Percentiles rank a stretch among this genome's conserved stretches.
Conservation (phyloP, 2,113 vertebrate genomes). For the Rattus norvegicus region GRCr8 NC_086020.1:9350001-9350500, state of each 20-base stretch:
- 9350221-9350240: background rate
- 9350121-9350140: constrained; percentile 12
- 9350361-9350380: background rate
- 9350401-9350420: background rate
- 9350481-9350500: constrained; percentile 77
- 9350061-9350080: no score
- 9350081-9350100: background rate
- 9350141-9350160: background rate
- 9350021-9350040: no score
- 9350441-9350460: constrained; percentile 68
- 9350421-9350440: constrained; percentile 80
- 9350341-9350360: background rate
- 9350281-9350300: background rate
- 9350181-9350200: background rate
- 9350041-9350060: no score
- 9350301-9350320: background rate
- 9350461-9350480: constrained; percentile 80
- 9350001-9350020: no score
- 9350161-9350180: background rate
- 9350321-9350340: background rate
- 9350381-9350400: background rate
- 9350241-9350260: background rate
- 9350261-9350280: background rate
- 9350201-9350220: background rate
- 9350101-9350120: background rate